Conservation (phyloP, 1,140 invertebrate genomes). For the Lerema accius region DNA sequence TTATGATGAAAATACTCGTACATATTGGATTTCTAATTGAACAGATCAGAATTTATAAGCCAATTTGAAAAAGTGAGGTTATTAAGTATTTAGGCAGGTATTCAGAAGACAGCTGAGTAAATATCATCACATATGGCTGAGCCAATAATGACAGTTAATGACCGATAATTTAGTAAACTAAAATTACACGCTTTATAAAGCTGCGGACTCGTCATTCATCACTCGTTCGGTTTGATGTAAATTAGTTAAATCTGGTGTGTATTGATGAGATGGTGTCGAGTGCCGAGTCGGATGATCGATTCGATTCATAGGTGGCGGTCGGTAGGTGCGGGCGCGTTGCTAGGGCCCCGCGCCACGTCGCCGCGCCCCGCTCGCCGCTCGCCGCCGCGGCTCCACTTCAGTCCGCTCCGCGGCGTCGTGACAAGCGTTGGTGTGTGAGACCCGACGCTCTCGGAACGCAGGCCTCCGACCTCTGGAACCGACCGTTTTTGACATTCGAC, state of each 20-base stretch:
- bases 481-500: conserved; percentile 77
- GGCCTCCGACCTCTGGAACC: conserved; percentile 75
- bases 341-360: conserved; percentile 39
- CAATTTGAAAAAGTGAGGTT: too few relatives aligned
- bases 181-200: neutral
- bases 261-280: conserved; percentile 15
- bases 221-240: conserved; percentile 1
- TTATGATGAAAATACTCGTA: too few relatives aligned
- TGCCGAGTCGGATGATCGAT: conserved; percentile 28
- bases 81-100: too few relatives aligned
- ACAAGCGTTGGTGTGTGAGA: conserved; percentile 51
- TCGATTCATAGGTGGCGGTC: conserved; percentile 31
- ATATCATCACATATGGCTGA: too few relatives aligned
- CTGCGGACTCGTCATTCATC: conserved; percentile 4
- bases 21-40: too few relatives aligned
- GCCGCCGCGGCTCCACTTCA: conserved; percentile 49
- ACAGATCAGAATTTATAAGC: too few relatives aligned
- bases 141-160: neutral
- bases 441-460: conserved; percentile 44
- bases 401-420: conserved; percentile 67
- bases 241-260: neutral
- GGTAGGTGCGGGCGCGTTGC: conserved; percentile 43
- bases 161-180: neutral
- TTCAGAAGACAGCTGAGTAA: too few relatives aligned
- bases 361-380: conserved; percentile 37